phyloP scores from a whole-genome alignment of 2,113 vertebrate genomes.

The Bubo scandiacus region DNA sequence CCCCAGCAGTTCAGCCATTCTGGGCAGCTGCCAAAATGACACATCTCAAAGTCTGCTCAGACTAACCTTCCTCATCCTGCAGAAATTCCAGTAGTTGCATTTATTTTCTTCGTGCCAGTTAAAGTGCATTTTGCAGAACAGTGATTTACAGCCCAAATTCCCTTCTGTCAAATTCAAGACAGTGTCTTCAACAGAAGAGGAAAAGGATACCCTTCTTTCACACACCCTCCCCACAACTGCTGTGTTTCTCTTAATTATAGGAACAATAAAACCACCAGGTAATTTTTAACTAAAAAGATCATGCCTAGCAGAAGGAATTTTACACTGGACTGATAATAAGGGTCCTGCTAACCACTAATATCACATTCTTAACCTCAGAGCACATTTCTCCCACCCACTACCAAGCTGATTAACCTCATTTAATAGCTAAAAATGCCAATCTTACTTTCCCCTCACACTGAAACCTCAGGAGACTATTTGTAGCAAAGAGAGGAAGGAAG shows the following conservation, averaged over 20 bases:
- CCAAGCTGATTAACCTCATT: constrained; percentile 38
- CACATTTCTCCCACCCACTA: neutral
- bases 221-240: neutral
- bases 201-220: neutral
- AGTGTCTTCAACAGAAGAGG: neutral
- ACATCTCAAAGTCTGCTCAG: neutral
- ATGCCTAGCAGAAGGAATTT: neutral
- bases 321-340: neutral
- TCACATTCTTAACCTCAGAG: neutral
- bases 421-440: neutral
- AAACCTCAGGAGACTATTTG: neutral
- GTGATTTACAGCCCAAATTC: neutral
- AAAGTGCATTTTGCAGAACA: neutral
- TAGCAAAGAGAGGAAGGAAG: neutral
- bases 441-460: neutral
- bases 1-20: neutral
- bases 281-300: neutral
- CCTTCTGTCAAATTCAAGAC: neutral
- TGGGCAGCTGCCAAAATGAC: neutral
- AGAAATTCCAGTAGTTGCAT: neutral
- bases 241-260: neutral
- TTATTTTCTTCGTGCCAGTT: neutral
- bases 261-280: neutral
- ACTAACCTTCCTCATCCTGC: neutral
- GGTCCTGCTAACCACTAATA: neutral